A percentile compares a stretch with the other conserved stretches of the same genome.
phyloP scores from a whole-genome alignment of 2,888 invertebrate species.

The Melikaiella ostensackeni region DNA sequence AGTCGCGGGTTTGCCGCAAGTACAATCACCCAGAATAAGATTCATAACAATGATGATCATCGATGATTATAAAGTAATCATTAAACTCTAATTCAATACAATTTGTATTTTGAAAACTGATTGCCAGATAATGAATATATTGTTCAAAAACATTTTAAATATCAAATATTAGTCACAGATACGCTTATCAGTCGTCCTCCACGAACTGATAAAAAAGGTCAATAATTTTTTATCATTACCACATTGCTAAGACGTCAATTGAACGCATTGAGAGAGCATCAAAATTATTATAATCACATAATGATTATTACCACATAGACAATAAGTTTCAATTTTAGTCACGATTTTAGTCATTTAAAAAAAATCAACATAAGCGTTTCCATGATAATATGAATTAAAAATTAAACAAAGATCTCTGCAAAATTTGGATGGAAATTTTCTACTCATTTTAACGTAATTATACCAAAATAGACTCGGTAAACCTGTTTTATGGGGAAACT shows the following conservation, averaged over 20 bases:
- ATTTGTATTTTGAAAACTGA: background rate
- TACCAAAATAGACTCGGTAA: no score
- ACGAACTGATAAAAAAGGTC: background rate
- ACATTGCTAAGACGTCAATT: background rate
- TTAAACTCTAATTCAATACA: background rate
- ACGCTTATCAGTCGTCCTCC: background rate
- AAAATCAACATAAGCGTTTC: background rate
- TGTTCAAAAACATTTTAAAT: background rate
- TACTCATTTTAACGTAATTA: no score
- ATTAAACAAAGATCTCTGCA: background rate
- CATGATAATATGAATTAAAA: background rate
- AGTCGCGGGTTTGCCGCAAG: background rate
- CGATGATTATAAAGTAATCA: background rate
- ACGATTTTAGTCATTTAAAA: background rate
- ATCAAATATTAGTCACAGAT: background rate
- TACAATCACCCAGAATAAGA: constrained; percentile 9
- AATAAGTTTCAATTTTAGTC: no score
- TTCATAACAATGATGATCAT: background rate
- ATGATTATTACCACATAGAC: background rate
- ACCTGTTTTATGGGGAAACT: no score
- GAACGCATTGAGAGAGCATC: background rate
- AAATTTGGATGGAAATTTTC: no score
- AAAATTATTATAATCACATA: background rate
- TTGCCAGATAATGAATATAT: background rate
- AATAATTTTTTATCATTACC: background rate